phyloP scores from a whole-genome alignment of 2,797 vertebrate genomes.

The Fistularia tabacaria region DNA sequence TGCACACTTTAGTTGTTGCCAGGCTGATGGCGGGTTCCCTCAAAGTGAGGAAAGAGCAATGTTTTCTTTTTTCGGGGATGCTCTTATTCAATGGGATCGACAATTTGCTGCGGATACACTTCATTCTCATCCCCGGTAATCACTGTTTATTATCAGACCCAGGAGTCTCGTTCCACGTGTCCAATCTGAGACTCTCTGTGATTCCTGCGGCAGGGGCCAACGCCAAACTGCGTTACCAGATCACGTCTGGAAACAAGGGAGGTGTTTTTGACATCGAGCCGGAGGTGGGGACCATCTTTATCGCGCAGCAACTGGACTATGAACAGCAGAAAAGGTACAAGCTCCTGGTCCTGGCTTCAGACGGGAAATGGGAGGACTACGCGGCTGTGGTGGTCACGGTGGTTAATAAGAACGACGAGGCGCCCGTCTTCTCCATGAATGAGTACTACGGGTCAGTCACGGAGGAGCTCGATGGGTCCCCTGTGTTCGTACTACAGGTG shows the following conservation, averaged over 20 bases:
- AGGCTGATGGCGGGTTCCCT: constrained; percentile 8
- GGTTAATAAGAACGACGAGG: constrained; percentile 88
- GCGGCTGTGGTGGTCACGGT: constrained; percentile 80
- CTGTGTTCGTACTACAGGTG: constrained; percentile 88
- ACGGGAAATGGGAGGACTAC: constrained; percentile 90
- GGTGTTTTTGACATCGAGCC: constrained; percentile 85
- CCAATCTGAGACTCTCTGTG: constrained; percentile 17
- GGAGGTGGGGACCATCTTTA: constrained; percentile 85
- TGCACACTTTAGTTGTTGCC: constrained; percentile 23
- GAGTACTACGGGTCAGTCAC: constrained; percentile 88
- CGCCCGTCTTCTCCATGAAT: constrained; percentile 84
- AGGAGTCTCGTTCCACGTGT: constrained; percentile 7
- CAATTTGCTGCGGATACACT: background rate
- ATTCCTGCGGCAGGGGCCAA: constrained; percentile 77
- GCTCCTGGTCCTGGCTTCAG: constrained; percentile 84
- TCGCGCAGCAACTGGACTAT: constrained; percentile 85
- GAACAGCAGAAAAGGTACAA: constrained; percentile 84
- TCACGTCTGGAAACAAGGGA: constrained; percentile 84
- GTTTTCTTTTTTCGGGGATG: background rate
- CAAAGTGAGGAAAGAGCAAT: constrained; percentile 9
- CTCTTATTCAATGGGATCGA: background rate
- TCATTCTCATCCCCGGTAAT: background rate
- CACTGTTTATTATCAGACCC: constrained; percentile 6
- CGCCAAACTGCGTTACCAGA: constrained; percentile 87
- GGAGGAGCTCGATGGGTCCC: constrained; percentile 83